Evolutionary conservation across 2,113 vertebrate genomes (phyloP).

Genomic region (Meles meles): DNA sequence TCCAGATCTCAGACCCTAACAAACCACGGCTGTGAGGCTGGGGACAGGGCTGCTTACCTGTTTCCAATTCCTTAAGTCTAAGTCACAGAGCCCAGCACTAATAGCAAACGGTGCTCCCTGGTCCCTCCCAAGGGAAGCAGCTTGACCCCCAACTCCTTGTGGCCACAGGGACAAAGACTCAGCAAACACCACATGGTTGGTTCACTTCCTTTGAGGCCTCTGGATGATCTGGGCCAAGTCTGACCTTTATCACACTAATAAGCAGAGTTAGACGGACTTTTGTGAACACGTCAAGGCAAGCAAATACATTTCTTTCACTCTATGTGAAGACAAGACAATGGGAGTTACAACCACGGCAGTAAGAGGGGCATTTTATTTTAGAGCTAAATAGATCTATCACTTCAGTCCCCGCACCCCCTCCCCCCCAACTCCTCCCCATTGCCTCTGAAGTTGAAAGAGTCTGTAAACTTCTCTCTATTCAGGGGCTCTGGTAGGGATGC

Average conservation of each 20-base stretch:
- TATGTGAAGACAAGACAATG: not conserved
- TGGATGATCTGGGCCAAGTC: not conserved
- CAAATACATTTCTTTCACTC: not conserved
- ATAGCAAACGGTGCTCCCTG: not conserved
- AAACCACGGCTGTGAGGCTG: rapidly evolving
- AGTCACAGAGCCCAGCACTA: not conserved
- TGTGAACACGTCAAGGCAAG: not conserved
- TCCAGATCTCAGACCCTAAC: not conserved
- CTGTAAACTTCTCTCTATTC: not conserved
- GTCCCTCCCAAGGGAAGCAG: not conserved
- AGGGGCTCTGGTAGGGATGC: not conserved
- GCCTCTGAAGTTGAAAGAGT: not conserved
- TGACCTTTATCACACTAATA: not conserved
- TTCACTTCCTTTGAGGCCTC: not conserved
- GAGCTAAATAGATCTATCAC: not conserved
- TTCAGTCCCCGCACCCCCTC: not conserved
- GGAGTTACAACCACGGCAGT: not conserved
- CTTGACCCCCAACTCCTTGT: rapidly evolving
- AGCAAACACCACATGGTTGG: rapidly evolving
- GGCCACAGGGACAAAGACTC: not conserved
- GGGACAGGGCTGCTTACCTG: not conserved
- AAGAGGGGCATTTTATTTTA: not conserved
- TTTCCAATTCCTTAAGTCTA: not conserved
- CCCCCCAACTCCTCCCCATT: not conserved
- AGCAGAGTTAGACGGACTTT: not conserved